A percentile compares a stretch with the other conserved stretches of the same genome.
phyloP scores from a whole-genome alignment of 2,113 vertebrate species.

The Dromiciops gliroides region DNA sequence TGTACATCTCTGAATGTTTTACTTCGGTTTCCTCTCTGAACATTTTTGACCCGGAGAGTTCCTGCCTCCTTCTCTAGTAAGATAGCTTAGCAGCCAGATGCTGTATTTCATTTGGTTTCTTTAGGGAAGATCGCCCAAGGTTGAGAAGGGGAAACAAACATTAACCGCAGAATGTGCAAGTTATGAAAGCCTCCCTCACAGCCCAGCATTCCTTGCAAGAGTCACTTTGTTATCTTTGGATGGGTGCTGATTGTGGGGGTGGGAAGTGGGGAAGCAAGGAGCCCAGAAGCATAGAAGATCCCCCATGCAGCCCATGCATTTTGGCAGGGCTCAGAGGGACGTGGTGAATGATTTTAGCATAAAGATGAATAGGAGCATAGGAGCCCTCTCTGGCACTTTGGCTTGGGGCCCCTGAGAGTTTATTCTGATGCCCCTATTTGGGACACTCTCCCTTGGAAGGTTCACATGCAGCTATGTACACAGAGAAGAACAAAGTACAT shows the following conservation, averaged over 20 bases:
- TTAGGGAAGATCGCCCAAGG: slow-evolving; percentile 5
- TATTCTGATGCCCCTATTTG: neutral
- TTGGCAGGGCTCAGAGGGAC: neutral
- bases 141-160: neutral
- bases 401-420: neutral
- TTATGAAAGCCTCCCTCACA: neutral
- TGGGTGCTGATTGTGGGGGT: neutral
- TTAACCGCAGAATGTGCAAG: neutral
- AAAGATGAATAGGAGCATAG: neutral
- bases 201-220: neutral
- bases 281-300: neutral
- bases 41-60: neutral
- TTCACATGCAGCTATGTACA: neutral
- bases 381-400: neutral
- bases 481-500: neutral
- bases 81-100: neutral
- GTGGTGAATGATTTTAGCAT: neutral
- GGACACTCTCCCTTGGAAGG: neutral
- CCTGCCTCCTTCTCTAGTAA: neutral
- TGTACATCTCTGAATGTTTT: slow-evolving; percentile 29
- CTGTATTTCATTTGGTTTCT: slow-evolving; percentile 15
- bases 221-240: slow-evolving; percentile 21
- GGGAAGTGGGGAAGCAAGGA: neutral
- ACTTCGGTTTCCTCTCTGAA: slow-evolving; percentile 47
- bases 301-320: neutral